Conservation (phyloP, 2,797 vertebrate genomes). For the Eptatretus atami region DNA sequence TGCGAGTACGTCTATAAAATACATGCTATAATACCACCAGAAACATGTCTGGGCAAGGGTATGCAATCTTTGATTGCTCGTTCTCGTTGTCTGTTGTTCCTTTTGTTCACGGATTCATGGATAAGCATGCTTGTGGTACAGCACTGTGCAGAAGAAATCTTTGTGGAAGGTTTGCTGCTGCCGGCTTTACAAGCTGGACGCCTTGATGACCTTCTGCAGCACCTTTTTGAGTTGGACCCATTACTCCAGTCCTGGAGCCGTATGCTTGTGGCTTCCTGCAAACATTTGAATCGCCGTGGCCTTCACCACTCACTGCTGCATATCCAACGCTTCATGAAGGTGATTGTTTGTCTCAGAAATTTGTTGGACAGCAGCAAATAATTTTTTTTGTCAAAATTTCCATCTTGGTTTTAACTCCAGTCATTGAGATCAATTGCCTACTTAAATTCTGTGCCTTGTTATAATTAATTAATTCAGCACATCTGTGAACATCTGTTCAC, state of each 20-base stretch:
- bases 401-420: neutral
- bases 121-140: slow-evolving; percentile 11
- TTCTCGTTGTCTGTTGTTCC: neutral
- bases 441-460: too few relatives aligned
- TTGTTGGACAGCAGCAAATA: neutral
- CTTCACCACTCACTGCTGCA: slow-evolving; percentile 66
- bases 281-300: slow-evolving; percentile 47
- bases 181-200: slow-evolving; percentile 44
- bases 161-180: slow-evolving; percentile 56
- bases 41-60: neutral
- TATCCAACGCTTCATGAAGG: slow-evolving; percentile 90
- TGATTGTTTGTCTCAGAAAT: slow-evolving; percentile 11
- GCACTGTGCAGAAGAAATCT: slow-evolving; percentile 62
- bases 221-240: slow-evolving; percentile 46
- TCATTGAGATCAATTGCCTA: too few relatives aligned
- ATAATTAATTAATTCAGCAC: neutral
- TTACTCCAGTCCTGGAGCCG: slow-evolving; percentile 41
- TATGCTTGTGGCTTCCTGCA: slow-evolving; percentile 70
- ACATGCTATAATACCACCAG: too few relatives aligned
- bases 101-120: neutral
- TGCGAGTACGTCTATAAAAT: too few relatives aligned
- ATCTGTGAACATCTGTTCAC: neutral
- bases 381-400: neutral
- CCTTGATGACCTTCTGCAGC: slow-evolving; percentile 36
- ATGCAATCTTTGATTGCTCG: neutral